Base-by-base conservation (phyloP, 2,113 vertebrate species). In the Hemichromis elongatus region DNA sequence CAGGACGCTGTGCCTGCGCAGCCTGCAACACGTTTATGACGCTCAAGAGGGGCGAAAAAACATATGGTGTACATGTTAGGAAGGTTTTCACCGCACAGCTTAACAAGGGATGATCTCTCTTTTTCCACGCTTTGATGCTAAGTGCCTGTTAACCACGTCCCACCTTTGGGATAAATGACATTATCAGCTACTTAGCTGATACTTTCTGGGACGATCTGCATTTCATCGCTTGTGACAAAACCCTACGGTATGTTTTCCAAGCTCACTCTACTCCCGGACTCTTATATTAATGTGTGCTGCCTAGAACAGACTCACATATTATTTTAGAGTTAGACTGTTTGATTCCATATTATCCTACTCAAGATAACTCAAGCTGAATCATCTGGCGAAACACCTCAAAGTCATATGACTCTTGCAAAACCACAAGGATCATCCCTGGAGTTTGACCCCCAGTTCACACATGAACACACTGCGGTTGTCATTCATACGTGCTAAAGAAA, bases 21-120 rank as follows among this genome's bases (percentile, higher is more conserved):
- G 92, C 90, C 86, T 87, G 80, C 63, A 90, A 92, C 87, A 89
- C 54, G 19, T 94, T 95, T 94, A 96, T 87, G 87, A 80, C 2
- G 63, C 93, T 88, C 91, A 5, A 5, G 92, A 90, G 92, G 82
- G 82, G 89, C 55, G 75, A 70, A 53, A 79, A 79, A 91, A 80
- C 94, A 95, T 88, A 83, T 96, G 94, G 89, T 83, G 77, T 88
- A 88, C 77, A 82, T 90, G 92, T 94, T 95, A 92, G 82, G 63
- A 19, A 61, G 91, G 66, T 90, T 92, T 90, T 81, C 83, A 87
- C 35, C 42, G 56, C 68, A 24, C 77, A 37, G 66, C 59, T 81
- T 85, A 89, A 93, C 45, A 4, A 85, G 80, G 78, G 90, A 93
- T 57, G 75, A 90, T 90, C 85, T 78, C 53, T 91, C 53, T 81